Conservation (phyloP, 2,888 invertebrate species). For the Formica aserva region DNA sequence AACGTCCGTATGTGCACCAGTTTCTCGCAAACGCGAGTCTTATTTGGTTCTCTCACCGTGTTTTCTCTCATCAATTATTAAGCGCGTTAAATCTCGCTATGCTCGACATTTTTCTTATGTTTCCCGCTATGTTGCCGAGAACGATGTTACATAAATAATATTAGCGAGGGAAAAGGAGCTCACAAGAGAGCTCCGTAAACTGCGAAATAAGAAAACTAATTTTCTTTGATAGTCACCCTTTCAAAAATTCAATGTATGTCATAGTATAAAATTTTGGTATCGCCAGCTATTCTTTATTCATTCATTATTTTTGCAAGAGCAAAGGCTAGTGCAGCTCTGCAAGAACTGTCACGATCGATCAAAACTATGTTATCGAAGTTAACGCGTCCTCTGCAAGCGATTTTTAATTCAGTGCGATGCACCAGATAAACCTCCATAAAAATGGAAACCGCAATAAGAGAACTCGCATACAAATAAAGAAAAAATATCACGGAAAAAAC, state of each 20-base stretch:
- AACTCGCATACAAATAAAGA: not conserved
- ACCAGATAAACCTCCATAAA: not conserved
- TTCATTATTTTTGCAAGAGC: not conserved
- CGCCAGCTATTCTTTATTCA: not conserved
- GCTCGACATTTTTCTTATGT: not conserved
- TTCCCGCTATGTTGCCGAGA: slow-evolving; percentile 2
- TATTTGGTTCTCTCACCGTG: not conserved
- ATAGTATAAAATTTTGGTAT: not conserved
- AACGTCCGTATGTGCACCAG: not conserved
- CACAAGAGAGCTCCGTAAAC: not conserved
- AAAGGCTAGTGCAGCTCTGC: too few species aligned
- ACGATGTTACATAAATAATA: slow-evolving; percentile 6
- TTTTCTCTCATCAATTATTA: slow-evolving; percentile 40
- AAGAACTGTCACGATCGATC: slow-evolving; percentile 11
- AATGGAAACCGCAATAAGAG: not conserved
- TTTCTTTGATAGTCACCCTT: not conserved
- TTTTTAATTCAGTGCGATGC: not conserved
- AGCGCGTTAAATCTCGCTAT: slow-evolving; percentile 5
- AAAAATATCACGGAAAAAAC: not conserved
- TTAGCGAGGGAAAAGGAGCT: not conserved
- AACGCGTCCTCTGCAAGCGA: not conserved
- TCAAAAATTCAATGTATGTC: not conserved
- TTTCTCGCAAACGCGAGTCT: slow-evolving; percentile 20
- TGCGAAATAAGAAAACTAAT: not conserved
- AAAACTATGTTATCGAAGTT: not conserved